Base-by-base conservation (phyloP, 2,797 vertebrate genomes). In the Xiphorhynchus erythropygius region DNA sequence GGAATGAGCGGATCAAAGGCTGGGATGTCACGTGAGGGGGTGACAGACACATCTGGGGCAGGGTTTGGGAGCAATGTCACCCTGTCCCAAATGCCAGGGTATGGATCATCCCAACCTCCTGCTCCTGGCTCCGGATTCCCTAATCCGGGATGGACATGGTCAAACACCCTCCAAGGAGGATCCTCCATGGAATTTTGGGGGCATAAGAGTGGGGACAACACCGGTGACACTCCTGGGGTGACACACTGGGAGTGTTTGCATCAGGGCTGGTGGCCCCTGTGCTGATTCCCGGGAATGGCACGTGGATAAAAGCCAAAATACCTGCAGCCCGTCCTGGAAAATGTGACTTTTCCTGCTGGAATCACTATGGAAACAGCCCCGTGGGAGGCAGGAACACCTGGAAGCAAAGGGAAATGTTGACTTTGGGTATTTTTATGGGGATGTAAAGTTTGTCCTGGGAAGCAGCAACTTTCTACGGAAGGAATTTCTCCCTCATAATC, bases 361-460 rank as follows among this genome's bases (percentile, higher is more conserved):
- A 37, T 39, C 46, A 2, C 19, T 3, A 17, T 3, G 19, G 3
- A 17, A 70, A 68, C 23, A 59, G 65, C 70, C 76, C 69, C 22
- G 60, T 5, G 91, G 84, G 93, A 87, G 75, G 18, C 12, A 42
- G 74, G 65, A 82, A 75, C 73, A 44, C 18, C 65, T 39, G 80
- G 88, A 87, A 75, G 53, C 49, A 30, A 57, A 88, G 92, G 24
- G 23, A 39, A 49, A 25, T 7, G 11, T 35, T 22, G 56, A 9
- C 46, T 59, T 69, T 47, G 4, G 77, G 91, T 80, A 55, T 83
- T 92, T 81, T 93, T 71, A 90, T 75, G 53, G 69, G 94, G 80
- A 63, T 84, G 33, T 75, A 78, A 92, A 95, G 74, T 59, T 83
- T 60, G 90, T 68, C 91, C n/a, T 41, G 33, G 93, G 93, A 94